Base-by-base conservation (phyloP, 2,797 vertebrate genomes). In the Margarornis squamiger region DNA sequence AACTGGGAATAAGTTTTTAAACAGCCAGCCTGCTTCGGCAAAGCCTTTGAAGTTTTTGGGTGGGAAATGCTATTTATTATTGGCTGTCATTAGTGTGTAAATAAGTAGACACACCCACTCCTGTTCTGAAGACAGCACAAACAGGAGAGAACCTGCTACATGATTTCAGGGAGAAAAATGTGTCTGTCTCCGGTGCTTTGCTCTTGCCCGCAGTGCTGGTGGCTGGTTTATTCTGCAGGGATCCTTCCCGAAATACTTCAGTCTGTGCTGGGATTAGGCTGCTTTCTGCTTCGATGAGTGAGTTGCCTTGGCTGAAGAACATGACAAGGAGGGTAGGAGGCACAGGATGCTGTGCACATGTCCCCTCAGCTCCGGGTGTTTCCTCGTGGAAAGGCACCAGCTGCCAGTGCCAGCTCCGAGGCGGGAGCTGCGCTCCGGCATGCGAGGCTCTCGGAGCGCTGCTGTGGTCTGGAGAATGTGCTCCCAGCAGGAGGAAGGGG, bases 71-170 rank as follows among this genome's bases (percentile, higher is more conserved):
- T 89, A 84, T 93, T 91, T 90, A 68, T 81, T 90, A 94, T 79
- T 73, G 29, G 39, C 55, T 84, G 86, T 67, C 90, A 76, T 93
- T 86, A 93, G 58, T 1, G 14, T 74, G 83, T 94, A 91, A 93
- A 87, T 86, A 82, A 90, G 55, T 49, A 95, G 95, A 93, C 46
- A 95, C 88, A 78, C 90, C 92, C 88, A 92, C 90, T 95, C 66
- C 36, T 2, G 3, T 46, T 94, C 73, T 79, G 80, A 71, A 88
- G 86, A 90, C 70, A 94, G 90, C 18, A 24, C 7, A 54, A 92
- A 36, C 75, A 63, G 79, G 43, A 94, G 74, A 90, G 66, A 81
- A 92, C 51, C 63, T 82, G 79, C 57, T 84, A 38, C 48, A 24
- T 16, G 45, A 85, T 73, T 79, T 77, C 76, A 84, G 55, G 54